Base-by-base conservation (phyloP, 53 echinoderm and acorn worm species). In the Hippasteria phrygiana region DNA sequence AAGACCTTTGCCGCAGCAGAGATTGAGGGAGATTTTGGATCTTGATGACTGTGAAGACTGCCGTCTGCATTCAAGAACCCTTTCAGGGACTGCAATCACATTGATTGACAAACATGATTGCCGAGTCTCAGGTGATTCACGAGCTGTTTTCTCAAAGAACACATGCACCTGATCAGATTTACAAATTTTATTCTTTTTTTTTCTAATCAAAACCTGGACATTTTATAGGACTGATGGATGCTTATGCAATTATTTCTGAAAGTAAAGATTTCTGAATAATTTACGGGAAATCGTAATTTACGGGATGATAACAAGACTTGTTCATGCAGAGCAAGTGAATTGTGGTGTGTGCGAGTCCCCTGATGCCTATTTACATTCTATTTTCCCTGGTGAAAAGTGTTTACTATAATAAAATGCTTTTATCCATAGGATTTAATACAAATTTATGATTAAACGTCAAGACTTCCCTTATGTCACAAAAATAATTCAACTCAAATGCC, bases 31-130 rank as follows among this genome's bases (percentile, higher is more conserved):
- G 36, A 33, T 41, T 39, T 59, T 13, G 35, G n/a, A 14, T 12
- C 27, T 5, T 59, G 46, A 79, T 27, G 62, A 54, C 59, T 22
- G 38, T 18, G 27, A 79, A 54, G 36, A 24, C 31, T 39, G 56
- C 56, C 41, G 22, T 8, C 11, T 55, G 59, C 39, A 55, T 50
- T 78, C 56, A 33, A 26, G 8, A 55, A 56, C 10, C 20, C 78
- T 56, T 78, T 78, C 78, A 78, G 37, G 36, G 46, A 36, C 59
- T 26, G 59, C 38, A 62, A 59, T 39, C 79, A 56, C 56, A 42
- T 24, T 79, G 79, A 79, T 79, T 79, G 62, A 55, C 59, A 39
- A 79, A 38, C 6, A 42, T 37, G 62, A 59, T 79, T 79, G 62
- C 38, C n/a, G 7, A 0, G 79, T 56, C 79, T 41, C 26, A 10